Base-by-base conservation (phyloP, 37 sponge, comb jelly and placozoan species). In the Trichoplax adhaerens region DNA sequence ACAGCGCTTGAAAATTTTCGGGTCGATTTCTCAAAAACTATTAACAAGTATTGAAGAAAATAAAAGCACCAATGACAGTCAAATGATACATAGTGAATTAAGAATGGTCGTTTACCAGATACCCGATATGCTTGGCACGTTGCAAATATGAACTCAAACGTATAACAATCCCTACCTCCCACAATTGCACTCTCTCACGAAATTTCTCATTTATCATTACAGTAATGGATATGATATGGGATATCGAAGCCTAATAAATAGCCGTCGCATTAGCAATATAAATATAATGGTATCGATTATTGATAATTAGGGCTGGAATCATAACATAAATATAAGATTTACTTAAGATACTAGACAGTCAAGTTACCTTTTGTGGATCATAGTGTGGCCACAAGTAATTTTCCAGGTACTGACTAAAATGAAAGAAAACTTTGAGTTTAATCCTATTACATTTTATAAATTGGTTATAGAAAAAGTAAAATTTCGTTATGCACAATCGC, bases 161-260 rank as follows among this genome's bases (percentile, higher is more conserved):
- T 29, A 29, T 29, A 29, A 29, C 29, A 29, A 29, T 29, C 29
- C 29, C 62, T 58, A 86, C 91, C 78, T 80, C 68, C 98, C 98
- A 95, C 0, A 85, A 80, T 3, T 86, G 83, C 1, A 95, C 87
- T 48, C 84, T 72, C 76, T 95, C 88, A n/a, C 87, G 75, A 73
- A 85, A 88, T 76, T 95, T 95, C 83, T 95, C 98, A 67, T 95
- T 95, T 51, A 95, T 84, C 83, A 95, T 88, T 58, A 91, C 76
- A 3, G 79, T 87, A 61, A 95, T 85, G 0, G 88, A 87, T 85
- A 95, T 87, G 64, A 95, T 49, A 74, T 88, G 80, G 7, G 85
- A 77, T 0, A 62, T 72, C 55, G 81, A 63, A 8, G 65, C 58
- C 77, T 78, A 68, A 0, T 0, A 29, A 29, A 29, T 29, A 29